Evolutionary conservation across 2,113 vertebrate genomes (phyloP).

Genomic region (Furnarius figulus): DNA sequence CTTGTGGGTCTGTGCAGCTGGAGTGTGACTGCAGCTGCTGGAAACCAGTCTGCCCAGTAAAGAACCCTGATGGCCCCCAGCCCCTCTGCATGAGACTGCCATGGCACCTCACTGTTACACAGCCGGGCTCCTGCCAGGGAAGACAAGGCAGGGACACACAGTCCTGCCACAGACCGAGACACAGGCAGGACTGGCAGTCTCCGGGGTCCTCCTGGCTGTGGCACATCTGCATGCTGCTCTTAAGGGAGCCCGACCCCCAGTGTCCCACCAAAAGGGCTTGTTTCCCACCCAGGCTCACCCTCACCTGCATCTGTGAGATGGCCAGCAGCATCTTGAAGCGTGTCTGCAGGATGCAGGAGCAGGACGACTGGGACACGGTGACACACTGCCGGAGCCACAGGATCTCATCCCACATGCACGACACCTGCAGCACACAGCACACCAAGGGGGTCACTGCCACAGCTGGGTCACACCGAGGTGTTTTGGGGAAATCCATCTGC

Average conservation of each 20-base stretch:
- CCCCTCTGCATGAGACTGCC: background rate
- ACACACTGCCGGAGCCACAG: slow-evolving; percentile 88
- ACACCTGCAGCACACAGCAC: slow-evolving; percentile 75
- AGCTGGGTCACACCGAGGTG: background rate
- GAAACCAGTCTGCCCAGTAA: background rate
- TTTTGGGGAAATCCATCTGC: background rate
- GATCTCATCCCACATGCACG: slow-evolving; percentile 89
- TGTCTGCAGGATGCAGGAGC: slow-evolving; percentile 87
- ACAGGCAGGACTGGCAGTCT: background rate
- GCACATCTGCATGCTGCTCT: fast-evolving
- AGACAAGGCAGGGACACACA: background rate
- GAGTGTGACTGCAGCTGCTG: background rate
- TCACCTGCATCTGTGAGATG: slow-evolving; percentile 86
- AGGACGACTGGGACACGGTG: slow-evolving; percentile 83
- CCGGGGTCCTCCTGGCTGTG: background rate
- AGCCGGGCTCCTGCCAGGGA: fast-evolving
- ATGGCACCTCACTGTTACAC: fast-evolving
- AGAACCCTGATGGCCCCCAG: background rate
- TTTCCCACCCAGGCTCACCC: background rate
- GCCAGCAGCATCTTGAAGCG: slow-evolving; percentile 90
- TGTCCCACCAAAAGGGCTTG: fast-evolving
- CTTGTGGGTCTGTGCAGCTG: background rate
- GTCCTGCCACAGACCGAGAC: fast-evolving
- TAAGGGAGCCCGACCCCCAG: fast-evolving
- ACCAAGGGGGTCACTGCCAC: background rate